Percentiles rank a stretch among this genome's conserved stretches.
phyloP scores from a whole-genome alignment of 2,888 invertebrate genomes.

The Biston stratarius region DNA sequence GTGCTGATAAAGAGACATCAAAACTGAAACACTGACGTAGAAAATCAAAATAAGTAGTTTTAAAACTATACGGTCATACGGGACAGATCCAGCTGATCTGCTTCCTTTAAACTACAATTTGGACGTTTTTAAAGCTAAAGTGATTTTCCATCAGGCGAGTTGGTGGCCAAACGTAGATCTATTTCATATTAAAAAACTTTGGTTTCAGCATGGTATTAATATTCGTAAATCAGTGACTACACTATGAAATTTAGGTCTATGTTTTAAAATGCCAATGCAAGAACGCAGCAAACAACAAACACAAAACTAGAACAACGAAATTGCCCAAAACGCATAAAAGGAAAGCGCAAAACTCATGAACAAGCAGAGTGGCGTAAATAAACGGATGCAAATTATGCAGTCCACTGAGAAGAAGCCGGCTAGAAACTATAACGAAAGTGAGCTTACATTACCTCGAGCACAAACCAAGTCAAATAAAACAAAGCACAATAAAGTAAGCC shows the following conservation, averaged over 20 bases:
- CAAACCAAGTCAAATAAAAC: slow-evolving; percentile 26
- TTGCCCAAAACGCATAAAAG: slow-evolving; percentile 43
- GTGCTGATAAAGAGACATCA: neutral
- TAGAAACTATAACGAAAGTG: slow-evolving; percentile 62
- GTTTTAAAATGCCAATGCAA: neutral
- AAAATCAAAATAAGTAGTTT: neutral
- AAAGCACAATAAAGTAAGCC: slow-evolving; percentile 13
- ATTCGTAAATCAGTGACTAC: neutral
- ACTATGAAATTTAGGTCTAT: neutral
- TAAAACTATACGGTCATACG: neutral
- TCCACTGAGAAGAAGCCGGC: slow-evolving; percentile 62
- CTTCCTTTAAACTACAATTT: too few species aligned
- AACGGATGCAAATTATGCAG: slow-evolving; percentile 67
- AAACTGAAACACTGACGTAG: neutral
- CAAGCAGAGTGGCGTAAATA: slow-evolving; percentile 75
- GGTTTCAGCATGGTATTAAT: too few species aligned
- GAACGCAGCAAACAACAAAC: slow-evolving; percentile 2
- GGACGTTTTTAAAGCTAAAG: too few species aligned
- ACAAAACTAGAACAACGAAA: slow-evolving; percentile 33
- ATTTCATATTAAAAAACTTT: too few species aligned
- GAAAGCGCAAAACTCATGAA: slow-evolving; percentile 63
- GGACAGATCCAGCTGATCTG: too few species aligned
- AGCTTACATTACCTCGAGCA: slow-evolving; percentile 37
- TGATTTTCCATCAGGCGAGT: too few species aligned
- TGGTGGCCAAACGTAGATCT: too few species aligned